These are phyloP conservation scores for Lepus europaeus DNA, from an alignment of 2,113 vertebrate species.

Conservation along the genomic window DNA sequence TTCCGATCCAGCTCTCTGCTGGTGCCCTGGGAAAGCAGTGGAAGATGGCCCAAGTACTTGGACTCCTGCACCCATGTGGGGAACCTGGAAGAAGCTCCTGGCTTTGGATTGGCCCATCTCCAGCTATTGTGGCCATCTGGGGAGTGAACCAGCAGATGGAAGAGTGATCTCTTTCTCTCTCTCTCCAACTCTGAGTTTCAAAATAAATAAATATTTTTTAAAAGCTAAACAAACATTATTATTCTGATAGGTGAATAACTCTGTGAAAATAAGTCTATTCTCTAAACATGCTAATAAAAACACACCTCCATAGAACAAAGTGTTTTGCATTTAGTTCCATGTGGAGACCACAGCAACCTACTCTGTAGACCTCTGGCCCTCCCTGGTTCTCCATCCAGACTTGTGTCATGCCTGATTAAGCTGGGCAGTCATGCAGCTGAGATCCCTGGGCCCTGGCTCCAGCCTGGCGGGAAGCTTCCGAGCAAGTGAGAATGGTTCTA, in stretches of 20 bases:
- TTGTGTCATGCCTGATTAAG: not conserved
- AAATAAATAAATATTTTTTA: too few relatives aligned
- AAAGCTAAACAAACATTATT: not conserved
- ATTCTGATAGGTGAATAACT: constrained; percentile 36
- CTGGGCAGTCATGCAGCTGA: not conserved
- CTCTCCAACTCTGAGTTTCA: too few relatives aligned
- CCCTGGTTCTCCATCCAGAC: not conserved
- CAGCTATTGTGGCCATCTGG: too few relatives aligned
- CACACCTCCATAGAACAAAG: not conserved
- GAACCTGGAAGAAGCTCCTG: too few relatives aligned
- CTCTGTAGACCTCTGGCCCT: not conserved
- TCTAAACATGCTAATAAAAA: not conserved
- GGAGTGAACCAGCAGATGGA: too few relatives aligned
- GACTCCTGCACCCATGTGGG: too few relatives aligned
- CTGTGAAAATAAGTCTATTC: constrained; percentile 6
- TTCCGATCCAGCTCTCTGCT: too few relatives aligned
- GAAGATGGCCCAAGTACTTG: too few relatives aligned
- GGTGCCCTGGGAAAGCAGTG: too few relatives aligned
- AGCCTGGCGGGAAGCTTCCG: not conserved
- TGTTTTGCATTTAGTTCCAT: not conserved
- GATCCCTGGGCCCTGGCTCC: not conserved
- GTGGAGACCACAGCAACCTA: not conserved
- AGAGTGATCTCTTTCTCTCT: too few relatives aligned
- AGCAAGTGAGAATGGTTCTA: not conserved
- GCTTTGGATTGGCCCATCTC: too few relatives aligned